phyloP scores from a whole-genome alignment of 2,888 invertebrate genomes.

The Drosophila nigricruria region DNA sequence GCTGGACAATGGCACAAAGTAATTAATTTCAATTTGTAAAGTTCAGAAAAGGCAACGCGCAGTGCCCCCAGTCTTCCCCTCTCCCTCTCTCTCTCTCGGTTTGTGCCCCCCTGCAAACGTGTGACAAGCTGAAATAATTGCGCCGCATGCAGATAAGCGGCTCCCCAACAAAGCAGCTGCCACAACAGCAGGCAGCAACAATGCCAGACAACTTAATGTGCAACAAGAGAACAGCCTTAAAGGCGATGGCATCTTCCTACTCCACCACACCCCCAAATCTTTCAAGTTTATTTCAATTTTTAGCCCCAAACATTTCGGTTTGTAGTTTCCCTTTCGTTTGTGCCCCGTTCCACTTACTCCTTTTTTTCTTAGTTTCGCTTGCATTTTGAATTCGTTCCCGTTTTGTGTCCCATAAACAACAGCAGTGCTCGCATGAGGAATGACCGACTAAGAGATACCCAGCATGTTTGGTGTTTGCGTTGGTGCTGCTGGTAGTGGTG shows the following conservation, averaged over 20 bases:
- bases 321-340: conserved; percentile 10
- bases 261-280: background rate
- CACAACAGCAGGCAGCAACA: conserved; percentile 46
- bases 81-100: background rate
- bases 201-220: conserved; percentile 70
- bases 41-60: conserved; percentile 66
- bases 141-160: conserved; percentile 76
- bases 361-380: background rate
- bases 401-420: conserved; percentile 13
- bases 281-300: conserved; percentile 8
- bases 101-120: conserved; percentile 32
- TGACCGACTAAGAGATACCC: background rate
- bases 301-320: conserved; percentile 21
- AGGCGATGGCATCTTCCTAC: conserved; percentile 10
- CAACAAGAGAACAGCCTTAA: conserved; percentile 31
- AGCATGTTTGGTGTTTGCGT: no score
- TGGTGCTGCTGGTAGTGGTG: no score
- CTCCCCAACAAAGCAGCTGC: conserved; percentile 56
- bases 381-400: conserved; percentile 23
- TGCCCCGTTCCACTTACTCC: background rate
- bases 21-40: conserved; percentile 82
- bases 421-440: background rate
- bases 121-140: conserved; percentile 77
- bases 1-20: conserved; percentile 66
- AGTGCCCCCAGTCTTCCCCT: conserved; percentile 5